Conservation (phyloP, 2,797 vertebrate genomes). For the Myotis planiceps region DNA sequence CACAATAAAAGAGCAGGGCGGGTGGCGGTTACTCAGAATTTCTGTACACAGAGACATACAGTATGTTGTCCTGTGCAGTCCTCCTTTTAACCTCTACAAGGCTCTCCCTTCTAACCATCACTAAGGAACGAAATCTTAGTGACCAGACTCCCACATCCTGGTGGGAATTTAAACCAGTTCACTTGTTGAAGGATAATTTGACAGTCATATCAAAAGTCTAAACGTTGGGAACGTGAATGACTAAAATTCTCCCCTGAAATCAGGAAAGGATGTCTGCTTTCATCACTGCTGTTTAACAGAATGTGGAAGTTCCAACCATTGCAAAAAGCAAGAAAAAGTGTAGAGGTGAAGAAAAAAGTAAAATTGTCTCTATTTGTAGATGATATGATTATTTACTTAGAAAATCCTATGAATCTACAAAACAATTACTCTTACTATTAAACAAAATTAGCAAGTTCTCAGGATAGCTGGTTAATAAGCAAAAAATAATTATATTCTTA, state of each 20-base stretch:
- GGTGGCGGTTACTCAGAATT: neutral
- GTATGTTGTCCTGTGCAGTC: neutral
- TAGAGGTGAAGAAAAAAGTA: neutral
- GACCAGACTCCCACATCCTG: neutral
- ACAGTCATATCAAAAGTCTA: conserved; percentile 15
- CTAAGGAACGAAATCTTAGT: neutral
- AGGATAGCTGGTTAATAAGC: neutral
- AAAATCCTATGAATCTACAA: neutral
- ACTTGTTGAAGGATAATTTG: neutral
- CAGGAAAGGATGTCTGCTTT: neutral
- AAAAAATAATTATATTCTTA: neutral
- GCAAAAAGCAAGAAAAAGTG: neutral
- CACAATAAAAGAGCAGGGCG: neutral
- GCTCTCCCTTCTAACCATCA: neutral
- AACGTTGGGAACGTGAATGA: neutral
- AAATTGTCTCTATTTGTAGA: neutral
- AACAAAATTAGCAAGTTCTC: neutral
- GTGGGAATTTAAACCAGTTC: neutral
- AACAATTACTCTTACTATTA: neutral
- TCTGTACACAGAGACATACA: neutral
- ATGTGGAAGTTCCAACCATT: neutral
- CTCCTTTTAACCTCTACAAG: neutral
- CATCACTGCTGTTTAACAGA: neutral
- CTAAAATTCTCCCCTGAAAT: neutral
- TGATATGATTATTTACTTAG: neutral